Base-by-base conservation (phyloP, 2,797 vertebrate genomes). In the Sarcoramphus papa region DNA sequence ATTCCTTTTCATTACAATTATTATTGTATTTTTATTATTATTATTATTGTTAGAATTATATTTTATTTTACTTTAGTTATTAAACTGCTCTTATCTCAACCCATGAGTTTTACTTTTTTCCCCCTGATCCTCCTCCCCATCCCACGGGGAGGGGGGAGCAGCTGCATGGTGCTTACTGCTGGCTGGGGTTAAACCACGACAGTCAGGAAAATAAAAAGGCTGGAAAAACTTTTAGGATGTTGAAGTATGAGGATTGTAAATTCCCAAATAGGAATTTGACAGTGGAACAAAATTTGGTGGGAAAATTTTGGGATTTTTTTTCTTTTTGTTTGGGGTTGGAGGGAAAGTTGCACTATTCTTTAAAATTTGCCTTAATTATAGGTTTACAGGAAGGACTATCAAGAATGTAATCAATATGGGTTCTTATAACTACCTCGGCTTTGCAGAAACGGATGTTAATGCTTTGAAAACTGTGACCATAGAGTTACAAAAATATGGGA, bases 381-480 rank as follows among this genome's bases (percentile, higher is more conserved):
- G 99, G 97, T 98, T 99, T 95, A 99, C 99, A 31, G 99, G 99
- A 95, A 99, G 88, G 97, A 98, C 97, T 24, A 97, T 99, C 94
- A 98, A 98, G 95, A 98, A 99, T 79, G 98, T 99, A 85, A 99
- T 99, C 97, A 99, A 99, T 97, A 98, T 99, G 99, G 99, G 99
- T 91, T 99, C 99, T 54, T 99, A 99, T 98, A 99, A 99, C 97
- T 99, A 99, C 97, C 99, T 99, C 54, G 99, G 99, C 64, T 99
- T 99, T 53, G 99, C 99, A 92, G 98, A 98, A 97, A 99, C 98
- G 62, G 98, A 99, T 3, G 91, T 97, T 27, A 98, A 99, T 82
- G 99, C 98, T 95, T 98, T 99, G 97, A 98, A 97, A 96, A 98
- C 98, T 10, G 98, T 99, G 91, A 98, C 98, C n/a, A 97, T 98